Evolutionary conservation across 2,113 vertebrate genomes (phyloP).

Genomic region (Phalacrocorax pelagicus): DNA sequence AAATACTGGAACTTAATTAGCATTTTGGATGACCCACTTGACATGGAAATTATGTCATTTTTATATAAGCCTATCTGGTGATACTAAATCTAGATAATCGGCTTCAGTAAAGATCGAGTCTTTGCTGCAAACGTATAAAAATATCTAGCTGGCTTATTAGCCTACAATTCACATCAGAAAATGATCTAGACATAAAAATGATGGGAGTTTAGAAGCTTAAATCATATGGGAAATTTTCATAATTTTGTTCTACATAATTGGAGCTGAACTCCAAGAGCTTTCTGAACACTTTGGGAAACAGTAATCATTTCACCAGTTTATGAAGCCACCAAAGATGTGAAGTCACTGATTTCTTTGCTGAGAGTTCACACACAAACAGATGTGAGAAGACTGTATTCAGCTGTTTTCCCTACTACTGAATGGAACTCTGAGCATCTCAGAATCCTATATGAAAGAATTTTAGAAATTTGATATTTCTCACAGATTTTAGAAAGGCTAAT

Average conservation of each 20-base stretch:
- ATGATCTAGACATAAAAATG: neutral
- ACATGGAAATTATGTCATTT: constrained; percentile 29
- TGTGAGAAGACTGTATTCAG: neutral
- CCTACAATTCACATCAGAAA: neutral
- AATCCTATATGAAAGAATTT: neutral
- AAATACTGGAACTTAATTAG: constrained; percentile 13
- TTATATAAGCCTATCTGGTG: neutral
- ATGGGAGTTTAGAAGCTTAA: neutral
- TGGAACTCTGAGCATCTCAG: neutral
- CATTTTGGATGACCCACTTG: constrained; percentile 26
- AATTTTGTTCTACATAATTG: neutral
- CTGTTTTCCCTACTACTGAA: neutral
- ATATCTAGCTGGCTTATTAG: neutral
- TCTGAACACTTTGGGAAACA: neutral
- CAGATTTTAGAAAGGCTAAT: neutral
- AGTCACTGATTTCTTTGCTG: neutral
- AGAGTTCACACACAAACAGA: neutral
- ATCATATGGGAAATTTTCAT: neutral
- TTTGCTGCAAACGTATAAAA: neutral
- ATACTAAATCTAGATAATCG: neutral
- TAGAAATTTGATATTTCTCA: neutral
- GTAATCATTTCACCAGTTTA: neutral
- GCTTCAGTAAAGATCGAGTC: neutral
- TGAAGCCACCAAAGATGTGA: neutral
- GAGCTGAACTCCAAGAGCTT: neutral